phyloP scores from a whole-genome alignment of 2,113 vertebrate genomes.

The Chamaetylas fuelleborni region DNA sequence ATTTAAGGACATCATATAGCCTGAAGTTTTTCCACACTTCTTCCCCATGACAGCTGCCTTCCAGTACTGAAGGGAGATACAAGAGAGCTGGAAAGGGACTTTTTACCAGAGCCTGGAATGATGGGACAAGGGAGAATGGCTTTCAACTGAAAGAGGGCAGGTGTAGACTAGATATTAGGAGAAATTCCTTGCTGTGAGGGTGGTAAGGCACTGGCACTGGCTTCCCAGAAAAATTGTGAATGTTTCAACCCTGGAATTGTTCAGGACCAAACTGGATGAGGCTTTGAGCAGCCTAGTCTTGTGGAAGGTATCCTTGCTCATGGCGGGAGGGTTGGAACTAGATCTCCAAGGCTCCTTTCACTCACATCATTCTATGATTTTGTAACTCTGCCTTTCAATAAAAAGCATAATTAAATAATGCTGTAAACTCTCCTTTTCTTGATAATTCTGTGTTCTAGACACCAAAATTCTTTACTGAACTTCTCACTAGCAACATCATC shows the following conservation, averaged over 20 bases:
- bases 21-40: not conserved
- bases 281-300: not conserved
- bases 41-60: not conserved
- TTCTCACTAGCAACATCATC: not conserved
- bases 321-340: not conserved
- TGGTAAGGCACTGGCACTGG: not conserved
- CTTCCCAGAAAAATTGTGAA: not conserved
- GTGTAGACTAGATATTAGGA: not conserved
- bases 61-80: too few relatives aligned
- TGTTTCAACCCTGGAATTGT: not conserved
- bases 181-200: not conserved
- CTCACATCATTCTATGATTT: not conserved
- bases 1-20: not conserved
- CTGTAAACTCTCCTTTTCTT: not conserved
- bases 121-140: not conserved
- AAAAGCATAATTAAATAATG: not conserved
- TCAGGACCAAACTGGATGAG: not conserved
- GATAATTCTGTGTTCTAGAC: not conserved
- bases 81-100: not conserved
- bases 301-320: not conserved
- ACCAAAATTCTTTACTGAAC: not conserved
- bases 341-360: not conserved
- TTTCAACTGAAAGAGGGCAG: not conserved
- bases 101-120: not conserved
- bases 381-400: not conserved